Conservation (phyloP, 2,797 vertebrate genomes). For the Salarias fasciatus region DNA sequence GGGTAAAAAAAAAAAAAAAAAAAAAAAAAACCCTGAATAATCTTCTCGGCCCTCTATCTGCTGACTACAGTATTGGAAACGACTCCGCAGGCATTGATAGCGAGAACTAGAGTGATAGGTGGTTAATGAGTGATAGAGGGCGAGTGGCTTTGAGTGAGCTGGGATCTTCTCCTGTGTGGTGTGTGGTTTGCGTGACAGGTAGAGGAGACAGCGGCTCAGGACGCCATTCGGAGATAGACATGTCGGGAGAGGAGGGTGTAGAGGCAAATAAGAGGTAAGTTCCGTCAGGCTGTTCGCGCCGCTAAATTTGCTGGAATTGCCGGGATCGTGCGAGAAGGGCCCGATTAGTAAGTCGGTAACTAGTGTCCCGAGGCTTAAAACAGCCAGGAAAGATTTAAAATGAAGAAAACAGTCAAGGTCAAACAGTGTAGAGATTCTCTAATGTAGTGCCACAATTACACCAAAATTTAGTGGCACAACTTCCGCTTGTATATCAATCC, state of each 20-base stretch:
- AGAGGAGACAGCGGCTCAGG: constrained; percentile 22
- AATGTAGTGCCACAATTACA: no score
- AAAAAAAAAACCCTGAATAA: constrained; percentile 1
- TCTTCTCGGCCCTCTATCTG: neutral
- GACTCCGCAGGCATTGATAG: constrained; percentile 4
- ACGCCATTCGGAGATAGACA: constrained; percentile 16
- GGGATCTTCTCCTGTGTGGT: neutral
- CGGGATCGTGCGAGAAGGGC: constrained; percentile 6
- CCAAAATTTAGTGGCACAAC: no score
- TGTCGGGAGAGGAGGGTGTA: constrained; percentile 22
- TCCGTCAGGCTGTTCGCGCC: constrained; percentile 24
- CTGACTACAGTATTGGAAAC: constrained; percentile 3
- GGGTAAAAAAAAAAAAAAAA: neutral
- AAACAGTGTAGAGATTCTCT: neutral
- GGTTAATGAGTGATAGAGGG: constrained; percentile 30
- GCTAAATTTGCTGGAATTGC: constrained; percentile 18
- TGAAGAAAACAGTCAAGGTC: neutral
- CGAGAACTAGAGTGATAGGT: constrained; percentile 14
- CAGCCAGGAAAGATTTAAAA: constrained; percentile 13
- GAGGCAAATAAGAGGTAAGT: constrained; percentile 32
- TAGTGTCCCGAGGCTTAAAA: neutral
- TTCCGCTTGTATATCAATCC: no score
- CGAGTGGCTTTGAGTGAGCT: constrained; percentile 10
- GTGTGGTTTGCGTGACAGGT: constrained; percentile 23
- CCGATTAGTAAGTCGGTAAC: constrained; percentile 18